Percentiles rank a stretch among this genome's conserved stretches.
Evolutionary conservation across 2,113 vertebrate species (phyloP).

Genomic region (Pyrgilauda ruficollis): DNA sequence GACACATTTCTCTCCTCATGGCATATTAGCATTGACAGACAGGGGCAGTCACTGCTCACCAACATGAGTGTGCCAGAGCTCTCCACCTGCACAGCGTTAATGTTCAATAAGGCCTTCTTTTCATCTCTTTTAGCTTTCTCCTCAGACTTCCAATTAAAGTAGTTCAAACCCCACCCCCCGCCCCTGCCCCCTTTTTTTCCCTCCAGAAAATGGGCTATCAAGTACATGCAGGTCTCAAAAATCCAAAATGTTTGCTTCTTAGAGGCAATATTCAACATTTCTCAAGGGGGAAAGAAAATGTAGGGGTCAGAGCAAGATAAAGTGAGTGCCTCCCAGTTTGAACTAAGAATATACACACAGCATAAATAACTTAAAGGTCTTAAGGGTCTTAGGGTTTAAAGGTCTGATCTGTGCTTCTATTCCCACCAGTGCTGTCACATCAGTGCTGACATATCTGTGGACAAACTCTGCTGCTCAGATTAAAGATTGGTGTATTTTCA

Average conservation of each 20-base stretch:
- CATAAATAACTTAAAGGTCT: neutral
- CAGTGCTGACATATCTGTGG: neutral
- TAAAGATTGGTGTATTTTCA: neutral
- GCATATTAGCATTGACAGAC: neutral
- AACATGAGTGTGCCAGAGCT: neutral
- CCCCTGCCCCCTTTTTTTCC: neutral
- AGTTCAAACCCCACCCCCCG: neutral
- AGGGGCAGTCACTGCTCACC: neutral
- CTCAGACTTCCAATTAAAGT: neutral
- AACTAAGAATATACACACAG: neutral
- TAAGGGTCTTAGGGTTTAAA: neutral
- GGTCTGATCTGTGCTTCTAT: neutral
- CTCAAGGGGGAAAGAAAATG: neutral
- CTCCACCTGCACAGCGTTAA: neutral
- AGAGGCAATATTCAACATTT: neutral
- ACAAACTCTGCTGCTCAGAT: neutral
- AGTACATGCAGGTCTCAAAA: neutral
- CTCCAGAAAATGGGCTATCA: neutral
- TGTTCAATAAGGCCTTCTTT: neutral
- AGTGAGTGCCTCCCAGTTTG: neutral
- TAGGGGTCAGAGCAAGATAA: neutral
- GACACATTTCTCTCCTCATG: neutral
- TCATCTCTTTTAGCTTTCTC: neutral
- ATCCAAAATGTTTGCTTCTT: neutral
- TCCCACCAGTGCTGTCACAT: neutral